Conservation (phyloP, 2,797 vertebrate genomes). For the Alcedo atthis region DNA sequence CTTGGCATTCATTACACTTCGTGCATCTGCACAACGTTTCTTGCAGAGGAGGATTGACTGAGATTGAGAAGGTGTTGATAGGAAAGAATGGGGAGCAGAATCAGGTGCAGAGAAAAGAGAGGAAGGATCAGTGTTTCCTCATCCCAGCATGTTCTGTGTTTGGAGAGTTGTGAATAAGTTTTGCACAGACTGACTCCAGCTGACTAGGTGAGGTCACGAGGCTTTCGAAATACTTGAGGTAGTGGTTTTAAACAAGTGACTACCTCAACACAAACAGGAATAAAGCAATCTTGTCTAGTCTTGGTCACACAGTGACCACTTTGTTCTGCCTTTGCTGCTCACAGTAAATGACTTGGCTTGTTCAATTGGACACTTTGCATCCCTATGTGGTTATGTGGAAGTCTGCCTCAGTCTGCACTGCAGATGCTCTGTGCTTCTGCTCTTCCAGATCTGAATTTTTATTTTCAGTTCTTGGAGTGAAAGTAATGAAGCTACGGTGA, state of each 20-base stretch:
- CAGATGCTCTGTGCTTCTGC: not conserved
- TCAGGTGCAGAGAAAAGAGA: not conserved
- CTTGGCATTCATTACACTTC: not conserved
- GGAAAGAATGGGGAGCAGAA: not conserved
- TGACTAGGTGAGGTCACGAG: slow-evolving; percentile 32
- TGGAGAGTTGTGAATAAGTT: slow-evolving; percentile 10
- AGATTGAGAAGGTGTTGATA: not conserved
- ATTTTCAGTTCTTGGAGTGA: not conserved
- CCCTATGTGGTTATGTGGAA: not conserved
- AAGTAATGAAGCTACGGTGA: not conserved
- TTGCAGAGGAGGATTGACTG: not conserved
- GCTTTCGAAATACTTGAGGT: slow-evolving; percentile 23
- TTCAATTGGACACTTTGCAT: not conserved
- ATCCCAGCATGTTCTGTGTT: not conserved
- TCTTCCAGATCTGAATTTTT: slow-evolving; percentile 3
- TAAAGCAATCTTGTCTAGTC: slow-evolving; percentile 35
- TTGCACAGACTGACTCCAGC: not conserved
- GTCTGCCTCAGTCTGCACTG: not conserved
- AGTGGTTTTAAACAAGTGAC: slow-evolving; percentile 51
- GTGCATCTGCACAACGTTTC: not conserved
- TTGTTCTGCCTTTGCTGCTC: slow-evolving; percentile 51
- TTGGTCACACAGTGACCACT: slow-evolving; percentile 44
- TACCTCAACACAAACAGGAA: slow-evolving; percentile 27
- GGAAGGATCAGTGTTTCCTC: not conserved
- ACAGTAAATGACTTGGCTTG: not conserved